phyloP scores from a whole-genome alignment of 1,140 invertebrate genomes.

The Habropoda laboriosa region DNA sequence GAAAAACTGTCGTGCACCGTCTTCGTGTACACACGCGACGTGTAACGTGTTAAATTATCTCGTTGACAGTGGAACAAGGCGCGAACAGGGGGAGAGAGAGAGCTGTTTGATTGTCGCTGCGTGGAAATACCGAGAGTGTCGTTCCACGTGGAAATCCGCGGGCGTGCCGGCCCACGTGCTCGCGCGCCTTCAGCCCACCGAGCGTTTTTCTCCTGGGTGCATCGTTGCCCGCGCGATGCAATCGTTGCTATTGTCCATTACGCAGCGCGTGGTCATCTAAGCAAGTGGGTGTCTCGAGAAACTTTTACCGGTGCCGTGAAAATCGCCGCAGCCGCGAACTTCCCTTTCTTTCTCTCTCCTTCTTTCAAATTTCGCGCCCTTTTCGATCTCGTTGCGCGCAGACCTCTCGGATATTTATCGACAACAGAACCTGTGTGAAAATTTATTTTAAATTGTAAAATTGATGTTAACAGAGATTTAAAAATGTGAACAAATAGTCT shows the following conservation, averaged over 20 bases:
- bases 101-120: not conserved
- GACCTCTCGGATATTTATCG: too few relatives aligned
- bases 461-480: too few relatives aligned
- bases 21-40: too few relatives aligned
- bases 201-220: not conserved
- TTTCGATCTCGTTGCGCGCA: not conserved
- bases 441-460: too few relatives aligned
- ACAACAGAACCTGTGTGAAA: too few relatives aligned
- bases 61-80: not conserved
- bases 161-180: constrained; percentile 59
- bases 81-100: not conserved
- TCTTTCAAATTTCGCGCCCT: not conserved
- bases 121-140: constrained; percentile 23
- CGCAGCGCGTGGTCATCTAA: not conserved
- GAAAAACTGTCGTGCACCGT: too few relatives aligned
- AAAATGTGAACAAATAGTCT: too few relatives aligned
- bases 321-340: too few relatives aligned
- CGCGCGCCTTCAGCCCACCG: constrained; percentile 40
- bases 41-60: too few relatives aligned
- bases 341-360: not conserved
- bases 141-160: constrained; percentile 34
- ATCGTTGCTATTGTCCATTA: constrained; percentile 54
- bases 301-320: constrained; percentile 29
- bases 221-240: constrained; percentile 17
- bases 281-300: not conserved